Evolutionary conservation across 1,140 invertebrate genomes (phyloP).

Genomic region (Radopholus similis): DNA sequence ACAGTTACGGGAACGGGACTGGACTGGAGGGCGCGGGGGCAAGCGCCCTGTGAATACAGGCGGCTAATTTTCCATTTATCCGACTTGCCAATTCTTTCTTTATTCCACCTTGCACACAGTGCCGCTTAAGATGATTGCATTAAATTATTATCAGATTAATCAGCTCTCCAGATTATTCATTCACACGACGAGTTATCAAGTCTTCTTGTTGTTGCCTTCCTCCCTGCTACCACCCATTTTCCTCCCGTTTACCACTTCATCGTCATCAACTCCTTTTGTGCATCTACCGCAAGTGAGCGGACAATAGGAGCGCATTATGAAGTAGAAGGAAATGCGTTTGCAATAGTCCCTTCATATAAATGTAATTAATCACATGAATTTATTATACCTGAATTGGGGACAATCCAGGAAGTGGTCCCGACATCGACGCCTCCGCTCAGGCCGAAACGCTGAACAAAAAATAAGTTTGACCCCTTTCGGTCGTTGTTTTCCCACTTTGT

Average conservation of each 20-base stretch:
- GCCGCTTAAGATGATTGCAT: too few relatives aligned
- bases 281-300: conserved; percentile 44
- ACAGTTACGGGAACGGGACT: conserved; percentile 6
- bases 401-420: conserved; percentile 59
- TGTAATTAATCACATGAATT: too few relatives aligned
- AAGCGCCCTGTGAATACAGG: not conserved
- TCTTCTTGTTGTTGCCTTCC: too few relatives aligned
- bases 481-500: not conserved
- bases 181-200: too few relatives aligned
- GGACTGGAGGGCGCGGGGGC: not conserved
- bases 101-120: too few relatives aligned
- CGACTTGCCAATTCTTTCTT: not conserved
- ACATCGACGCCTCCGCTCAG: conserved; percentile 25
- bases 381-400: conserved; percentile 53
- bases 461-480: not conserved
- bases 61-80: not conserved
- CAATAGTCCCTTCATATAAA: too few relatives aligned
- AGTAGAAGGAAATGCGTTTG: conserved; percentile 56
- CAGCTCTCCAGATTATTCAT: too few relatives aligned
- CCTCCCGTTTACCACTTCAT: too few relatives aligned
- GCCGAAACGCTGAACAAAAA: not conserved
- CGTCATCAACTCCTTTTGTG: too few relatives aligned
- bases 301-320: conserved; percentile 59
- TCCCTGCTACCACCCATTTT: too few relatives aligned
- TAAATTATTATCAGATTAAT: too few relatives aligned